These are phyloP conservation scores for Ptycholaimellus sp. DNA, from an alignment of 2,888 invertebrate genomes.

Conservation along the genomic window DNA sequence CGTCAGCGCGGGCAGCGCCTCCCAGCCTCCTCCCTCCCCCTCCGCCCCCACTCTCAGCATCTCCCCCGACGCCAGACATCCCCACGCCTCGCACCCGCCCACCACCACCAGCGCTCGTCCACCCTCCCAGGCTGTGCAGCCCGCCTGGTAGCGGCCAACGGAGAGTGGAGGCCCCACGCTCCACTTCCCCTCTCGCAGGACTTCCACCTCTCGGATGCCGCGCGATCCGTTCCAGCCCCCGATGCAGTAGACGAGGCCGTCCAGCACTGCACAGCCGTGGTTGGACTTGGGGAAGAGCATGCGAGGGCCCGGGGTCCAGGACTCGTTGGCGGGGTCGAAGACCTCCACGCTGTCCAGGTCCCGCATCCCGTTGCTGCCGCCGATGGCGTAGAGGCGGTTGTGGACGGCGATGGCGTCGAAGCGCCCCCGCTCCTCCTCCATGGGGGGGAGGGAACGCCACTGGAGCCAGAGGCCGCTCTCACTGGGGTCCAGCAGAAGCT, in stretches of 20 bases:
- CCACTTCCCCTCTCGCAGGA: neutral
- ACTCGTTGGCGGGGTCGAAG: constrained; percentile 31
- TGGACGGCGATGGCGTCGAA: constrained; percentile 48
- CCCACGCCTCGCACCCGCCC: constrained; percentile 66
- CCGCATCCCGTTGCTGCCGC: constrained; percentile 52
- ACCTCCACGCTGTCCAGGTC: constrained; percentile 50
- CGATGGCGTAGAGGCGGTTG: constrained; percentile 38
- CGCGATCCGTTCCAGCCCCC: constrained; percentile 43
- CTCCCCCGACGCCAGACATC: constrained; percentile 37
- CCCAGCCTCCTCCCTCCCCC: neutral
- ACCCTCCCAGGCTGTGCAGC: constrained; percentile 44
- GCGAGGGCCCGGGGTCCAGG: constrained; percentile 35
- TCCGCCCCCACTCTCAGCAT: constrained; percentile 12
- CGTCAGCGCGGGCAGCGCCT: constrained; percentile 42
- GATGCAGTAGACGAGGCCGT: constrained; percentile 45
- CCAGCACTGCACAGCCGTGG: constrained; percentile 41
- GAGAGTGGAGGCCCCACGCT: neutral
- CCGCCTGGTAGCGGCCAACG: constrained; percentile 47
- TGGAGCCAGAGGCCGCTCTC: constrained; percentile 9
- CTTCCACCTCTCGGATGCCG: neutral
- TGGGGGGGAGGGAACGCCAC: constrained; percentile 44
- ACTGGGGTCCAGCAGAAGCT: neutral
- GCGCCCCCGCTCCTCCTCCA: constrained; percentile 51
- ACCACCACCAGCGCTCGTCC: constrained; percentile 47
- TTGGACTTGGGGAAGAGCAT: constrained; percentile 43